These are phyloP conservation scores for Nothoprocta pentlandii DNA, from an alignment of 2,113 vertebrate genomes.

Conservation along the genomic window DNA sequence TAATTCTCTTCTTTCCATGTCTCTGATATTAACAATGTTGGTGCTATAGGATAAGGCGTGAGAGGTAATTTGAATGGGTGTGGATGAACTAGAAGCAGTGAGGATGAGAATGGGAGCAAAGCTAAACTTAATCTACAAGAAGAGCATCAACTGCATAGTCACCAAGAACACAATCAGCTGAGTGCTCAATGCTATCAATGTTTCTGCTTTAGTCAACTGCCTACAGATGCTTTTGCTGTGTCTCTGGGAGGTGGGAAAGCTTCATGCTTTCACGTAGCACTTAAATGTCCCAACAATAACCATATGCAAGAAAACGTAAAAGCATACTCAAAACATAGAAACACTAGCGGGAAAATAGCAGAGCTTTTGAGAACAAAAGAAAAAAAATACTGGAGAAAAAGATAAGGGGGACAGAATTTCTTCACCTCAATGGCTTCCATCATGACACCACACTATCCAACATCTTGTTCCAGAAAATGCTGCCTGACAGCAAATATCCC, in stretches of 20 bases:
- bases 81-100: not conserved
- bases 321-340: not conserved
- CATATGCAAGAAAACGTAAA: not conserved
- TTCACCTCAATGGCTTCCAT: not conserved
- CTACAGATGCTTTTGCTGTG: not conserved
- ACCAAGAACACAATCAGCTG: not conserved
- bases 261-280: not conserved
- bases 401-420: not conserved
- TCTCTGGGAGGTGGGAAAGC: not conserved
- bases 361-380: not conserved
- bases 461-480: not conserved
- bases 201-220: not conserved
- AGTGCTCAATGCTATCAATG: rapidly evolving
- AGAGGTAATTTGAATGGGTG: not conserved
- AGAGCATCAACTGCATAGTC: not conserved
- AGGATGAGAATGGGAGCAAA: too few species aligned
- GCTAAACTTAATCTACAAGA: not conserved
- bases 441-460: not conserved
- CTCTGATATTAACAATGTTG: rapidly evolving
- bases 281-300: not conserved
- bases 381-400: not conserved
- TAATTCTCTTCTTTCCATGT: not conserved
- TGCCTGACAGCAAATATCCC: not conserved
- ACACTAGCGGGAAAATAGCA: rapidly evolving
- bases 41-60: not conserved